Conservation (phyloP, 2,888 invertebrate genomes). For the Drosophila koepferae region DNA sequence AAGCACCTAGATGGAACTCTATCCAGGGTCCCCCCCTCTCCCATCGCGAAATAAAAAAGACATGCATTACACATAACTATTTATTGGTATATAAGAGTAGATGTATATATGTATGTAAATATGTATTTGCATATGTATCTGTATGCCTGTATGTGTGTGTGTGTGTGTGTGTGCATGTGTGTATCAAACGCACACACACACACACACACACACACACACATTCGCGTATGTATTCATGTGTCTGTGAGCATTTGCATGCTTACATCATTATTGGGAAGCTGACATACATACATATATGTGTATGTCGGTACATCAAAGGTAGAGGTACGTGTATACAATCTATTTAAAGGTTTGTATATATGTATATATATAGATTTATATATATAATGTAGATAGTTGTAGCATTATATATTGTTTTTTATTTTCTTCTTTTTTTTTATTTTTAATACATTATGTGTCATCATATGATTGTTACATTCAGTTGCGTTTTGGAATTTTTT, state of each 20-base stretch:
- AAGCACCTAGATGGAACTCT: neutral
- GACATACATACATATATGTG: conserved; percentile 28
- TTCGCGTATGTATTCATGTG: neutral
- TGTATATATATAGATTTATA: conserved; percentile 22
- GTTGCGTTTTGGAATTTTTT: conserved; percentile 62
- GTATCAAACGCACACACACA: neutral
- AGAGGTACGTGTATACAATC: conserved; percentile 30
- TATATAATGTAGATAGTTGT: conserved; percentile 32
- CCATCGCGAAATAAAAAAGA: conserved; percentile 18
- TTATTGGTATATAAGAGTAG: conserved; percentile 58
- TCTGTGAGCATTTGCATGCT: conserved; percentile 28
- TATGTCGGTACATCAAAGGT: conserved; percentile 12
- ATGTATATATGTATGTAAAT: conserved; percentile 25
- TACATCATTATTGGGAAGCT: conserved; percentile 21
- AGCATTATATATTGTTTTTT: conserved; percentile 17
- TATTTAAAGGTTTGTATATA: conserved; percentile 30
- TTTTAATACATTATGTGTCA: conserved; percentile 68
- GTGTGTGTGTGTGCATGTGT: neutral
- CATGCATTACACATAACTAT: conserved; percentile 69
- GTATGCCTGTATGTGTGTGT: conserved; percentile 10
- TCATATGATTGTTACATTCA: conserved; percentile 76
- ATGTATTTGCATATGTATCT: conserved; percentile 35
- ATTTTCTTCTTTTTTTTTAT: conserved; percentile 34
- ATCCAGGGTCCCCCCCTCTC: no score
- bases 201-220: conserved; percentile 8